Evolutionary conservation across 2,888 invertebrate genomes (phyloP), one percentile per base, ranked within the genome.

Genomic region (Zygogramma bicolorata): DNA sequence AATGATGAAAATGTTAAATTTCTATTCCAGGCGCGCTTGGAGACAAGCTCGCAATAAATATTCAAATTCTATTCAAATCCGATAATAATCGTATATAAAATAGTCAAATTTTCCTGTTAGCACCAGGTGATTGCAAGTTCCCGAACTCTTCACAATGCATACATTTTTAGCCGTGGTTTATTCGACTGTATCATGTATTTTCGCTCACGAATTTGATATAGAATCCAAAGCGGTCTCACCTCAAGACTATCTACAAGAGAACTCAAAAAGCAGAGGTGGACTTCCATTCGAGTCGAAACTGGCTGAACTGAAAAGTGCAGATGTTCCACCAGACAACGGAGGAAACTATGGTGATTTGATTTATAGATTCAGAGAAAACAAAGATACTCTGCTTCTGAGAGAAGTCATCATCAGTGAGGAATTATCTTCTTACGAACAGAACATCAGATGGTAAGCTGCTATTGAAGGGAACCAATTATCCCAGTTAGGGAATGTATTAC

Each of bases 271-370:
- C 31, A 53, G 27, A 29, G 59, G 68, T 15, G 68, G 65, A 10
- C 22, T 63, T 1, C 7, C n/a, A 34, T 68, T 72, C 18, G 73
- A 73, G 49, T 72, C 75, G 8, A 72, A 75, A 68, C 63, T 78
- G 40, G 72, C 76, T 29, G 67, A 74, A 15, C 65, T 53, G 34
- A 60, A 62, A 29, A 38, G 31, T 57, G 60, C 31, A 31, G 66
- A 22, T 15, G 40, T 72, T 18, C 73, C 77, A 25, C 68, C 67
- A 25, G 80, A 79, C 58, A 79, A 76, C 67, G 80, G 81, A 34
- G 80, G 80, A 13, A 81, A 81, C 66, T 74, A 77, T 65, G 81
- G 80, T 2, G 81, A 81, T 46, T 63, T 81, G 38, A 75, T 81
- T 40, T 78, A 81, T 68, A 75, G 75, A 72, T 75, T 65, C 60